Evolutionary conservation across 2,113 vertebrate genomes (phyloP), one percentile per base, ranked within the genome.

Genomic region (Cephalophus harveyi): DNA sequence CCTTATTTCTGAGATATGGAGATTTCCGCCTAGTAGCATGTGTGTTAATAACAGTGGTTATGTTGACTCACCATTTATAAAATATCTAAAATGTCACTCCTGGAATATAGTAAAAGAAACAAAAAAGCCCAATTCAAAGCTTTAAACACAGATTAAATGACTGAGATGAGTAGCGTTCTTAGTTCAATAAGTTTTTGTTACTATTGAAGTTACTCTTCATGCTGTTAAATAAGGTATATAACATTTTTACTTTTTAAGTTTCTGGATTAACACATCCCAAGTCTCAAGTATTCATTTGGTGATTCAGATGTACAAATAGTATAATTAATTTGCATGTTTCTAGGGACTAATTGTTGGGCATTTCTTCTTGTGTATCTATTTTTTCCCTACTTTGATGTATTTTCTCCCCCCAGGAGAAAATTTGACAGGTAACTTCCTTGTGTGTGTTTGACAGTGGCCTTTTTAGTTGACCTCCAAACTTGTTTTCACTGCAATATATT

Each of bases 171-270:
- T 25, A 90, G 7, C 33, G 2, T 91, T 91, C 36, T 57, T 91
- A 92, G 76, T 71, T 96, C 48, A 84, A 1, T 59, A 30, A 52
- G 87, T 93, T 96, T 96, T 94, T 59, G 62, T 95, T 85, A 59
- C n/a, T 74, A 79, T 55, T 92, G 74, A 97, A 95, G 50, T 76
- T 82, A 59, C 28, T 93, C 57, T 96, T 88, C 11, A 79, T 91
- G 95, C 50, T 89, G 84, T 78, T 48, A 81, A 55, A 74, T 86
- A 76, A 88, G 76, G 11, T 62, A 50, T 21, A 36, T 78, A 88
- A 23, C 36, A 82, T 92, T 86, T 83, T 54, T 15, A 81, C 87
- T 25, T 93, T 96, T 94, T 83, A 27, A 59, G 46, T 87, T 97
- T 87, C 43, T 94, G 52, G 7, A 82, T 94, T 85, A 83, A 93